phyloP scores from a whole-genome alignment of 2,888 invertebrate genomes.

The Thymelicus sylvestris region DNA sequence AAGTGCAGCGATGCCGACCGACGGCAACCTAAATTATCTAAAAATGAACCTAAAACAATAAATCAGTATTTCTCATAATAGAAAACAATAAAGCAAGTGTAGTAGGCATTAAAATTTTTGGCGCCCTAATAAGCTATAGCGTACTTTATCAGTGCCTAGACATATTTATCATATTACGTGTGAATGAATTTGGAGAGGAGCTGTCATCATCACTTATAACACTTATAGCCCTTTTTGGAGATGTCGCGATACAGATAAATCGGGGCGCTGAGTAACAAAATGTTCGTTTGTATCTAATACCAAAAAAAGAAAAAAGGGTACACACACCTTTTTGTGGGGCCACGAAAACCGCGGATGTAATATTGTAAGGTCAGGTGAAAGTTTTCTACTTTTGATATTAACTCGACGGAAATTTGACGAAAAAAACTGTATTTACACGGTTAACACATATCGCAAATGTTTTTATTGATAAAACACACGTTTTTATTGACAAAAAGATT shows the following conservation, averaged over 20 bases:
- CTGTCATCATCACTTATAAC: constrained; percentile 70
- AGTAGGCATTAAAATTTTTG: constrained; percentile 30
- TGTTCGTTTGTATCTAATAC: constrained; percentile 74
- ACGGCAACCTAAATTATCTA: no score
- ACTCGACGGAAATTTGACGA: no score
- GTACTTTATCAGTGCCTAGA: constrained; percentile 46
- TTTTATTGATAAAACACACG: no score
- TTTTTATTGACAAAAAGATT: no score
- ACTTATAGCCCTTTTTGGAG: constrained; percentile 65
- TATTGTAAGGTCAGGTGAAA: not conserved
- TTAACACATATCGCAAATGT: no score
- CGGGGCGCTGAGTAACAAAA: constrained; percentile 71
- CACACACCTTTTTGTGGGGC: constrained; percentile 61
- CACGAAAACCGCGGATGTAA: constrained; percentile 43
- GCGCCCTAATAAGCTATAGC: constrained; percentile 47
- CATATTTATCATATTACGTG: constrained; percentile 65
- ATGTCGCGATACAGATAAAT: constrained; percentile 69
- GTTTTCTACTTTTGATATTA: not conserved
- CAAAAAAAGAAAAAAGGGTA: constrained; percentile 56
- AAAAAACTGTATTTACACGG: no score
- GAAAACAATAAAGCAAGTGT: not conserved
- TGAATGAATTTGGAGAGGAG: constrained; percentile 65
- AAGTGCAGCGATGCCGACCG: no score
- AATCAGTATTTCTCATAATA: no score
- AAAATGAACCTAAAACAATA: no score